phyloP scores from a whole-genome alignment of 2,888 invertebrate species.

The Beris morrisii region DNA sequence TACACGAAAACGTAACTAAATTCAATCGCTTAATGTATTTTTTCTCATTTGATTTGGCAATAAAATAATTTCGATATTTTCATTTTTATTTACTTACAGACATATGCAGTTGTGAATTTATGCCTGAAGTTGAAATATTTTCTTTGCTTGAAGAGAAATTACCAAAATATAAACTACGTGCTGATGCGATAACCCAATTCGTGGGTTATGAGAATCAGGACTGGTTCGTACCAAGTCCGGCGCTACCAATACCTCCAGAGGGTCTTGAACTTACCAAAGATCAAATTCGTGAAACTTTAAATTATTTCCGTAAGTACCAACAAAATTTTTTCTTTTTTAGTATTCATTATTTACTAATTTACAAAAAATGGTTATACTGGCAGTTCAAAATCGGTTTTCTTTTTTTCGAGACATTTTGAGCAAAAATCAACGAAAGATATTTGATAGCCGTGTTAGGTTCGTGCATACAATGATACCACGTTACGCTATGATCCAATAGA shows the following conservation, averaged over 20 bases:
- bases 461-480: no score
- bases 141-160: slow-evolving; percentile 93
- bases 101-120: slow-evolving; percentile 87
- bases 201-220: slow-evolving; percentile 72
- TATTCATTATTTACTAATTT: no score
- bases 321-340: background rate
- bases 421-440: no score
- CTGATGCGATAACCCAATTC: slow-evolving; percentile 91
- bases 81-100: slow-evolving; percentile 63
- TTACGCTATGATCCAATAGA: no score
- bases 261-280: slow-evolving; percentile 86
- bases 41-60: background rate
- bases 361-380: no score
- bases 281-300: slow-evolving; percentile 93
- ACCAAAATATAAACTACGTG: slow-evolving; percentile 89
- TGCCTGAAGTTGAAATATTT: slow-evolving; percentile 95
- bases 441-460: no score
- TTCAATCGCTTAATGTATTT: background rate
- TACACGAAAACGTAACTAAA: background rate
- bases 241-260: slow-evolving; percentile 71
- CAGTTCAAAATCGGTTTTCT: no score
- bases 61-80: background rate
- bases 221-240: slow-evolving; percentile 91
- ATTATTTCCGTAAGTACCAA: slow-evolving; percentile 91
- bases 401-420: no score